Base-by-base conservation (phyloP, 2,888 invertebrate species). In the Tanaodytes sp. region DNA sequence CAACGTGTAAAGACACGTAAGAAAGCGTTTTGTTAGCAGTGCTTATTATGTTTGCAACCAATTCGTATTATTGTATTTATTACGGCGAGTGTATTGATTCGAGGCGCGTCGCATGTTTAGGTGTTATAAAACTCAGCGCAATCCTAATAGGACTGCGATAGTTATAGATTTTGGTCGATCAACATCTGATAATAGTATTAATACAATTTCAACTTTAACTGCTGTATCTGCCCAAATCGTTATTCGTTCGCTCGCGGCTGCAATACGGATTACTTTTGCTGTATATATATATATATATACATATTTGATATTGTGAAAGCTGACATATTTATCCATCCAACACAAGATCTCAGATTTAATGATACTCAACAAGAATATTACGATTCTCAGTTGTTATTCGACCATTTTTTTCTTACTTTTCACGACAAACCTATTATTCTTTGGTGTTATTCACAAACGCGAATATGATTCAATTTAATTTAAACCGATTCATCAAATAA, bases 121-220 rank as follows among this genome's bases (percentile, higher is more conserved):
- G 57, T 51, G 64, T 64, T 64, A 64, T 64, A 64, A 64, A 64
- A 64, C 57, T 64, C 20, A 37, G 36, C 49, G 15, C 55, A 64
- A 36, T 64, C 49, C 64, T 64, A 57, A 64, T 64, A 64, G 64
- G 55, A 20, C 57, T 57, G 57, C 31, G 51, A 64, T 64, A 57
- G 57, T 57, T 57, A 57, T 64, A 64, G 55, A 64, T 64, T 57
- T 43, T 49, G 27, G 40, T 37, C 49, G 55, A 64, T 64, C 49
- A 12, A 42, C 37, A 63, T 63, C 48, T 63, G 63, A 63, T 63
- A 63, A 55, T 54, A 43, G 55, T 36, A 23, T 37, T 54, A 63
- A 63, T 55, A 63, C 55, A 63, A 63, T 55, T 62, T 46, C 46
- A 23, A 46, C 46, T 46, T 54, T 30, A 45, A 46, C 54, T 39